Evolutionary conservation across 2,888 invertebrate species (phyloP), one percentile per base, ranked within the genome.

Genomic region (Sycophila texana): DNA sequence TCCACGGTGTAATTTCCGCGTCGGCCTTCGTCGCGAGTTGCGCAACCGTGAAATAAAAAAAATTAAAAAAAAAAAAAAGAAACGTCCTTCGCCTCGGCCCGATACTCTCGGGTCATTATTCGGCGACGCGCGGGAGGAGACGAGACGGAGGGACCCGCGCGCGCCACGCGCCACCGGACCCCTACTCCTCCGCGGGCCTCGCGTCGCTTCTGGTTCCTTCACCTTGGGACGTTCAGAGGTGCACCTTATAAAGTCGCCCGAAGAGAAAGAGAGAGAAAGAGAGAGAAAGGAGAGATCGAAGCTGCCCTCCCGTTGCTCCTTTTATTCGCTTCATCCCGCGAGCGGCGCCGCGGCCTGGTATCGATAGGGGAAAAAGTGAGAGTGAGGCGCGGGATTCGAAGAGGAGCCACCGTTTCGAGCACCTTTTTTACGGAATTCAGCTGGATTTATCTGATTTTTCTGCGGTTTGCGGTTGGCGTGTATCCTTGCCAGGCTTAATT

Each of bases 131-230:
- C 3, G 60, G 51, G 53, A 26, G 55, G 30, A 57, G 39, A 60
- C 73, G 77, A 63, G 77, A 14, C 30, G 81, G 77, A 78, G 83
- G 80, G 83, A 83, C 84, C 39, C 5, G 80, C 81, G 79, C 75
- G 84, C 86, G 88, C 88, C 88, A 88, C 88, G 88, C 88, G 88
- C 88, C 88, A 87, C 82, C 83, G 73, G 84, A 83, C 87, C 88
- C 77, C 77, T 77, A 77, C 77, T 57, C 26, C 87, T 74, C 39
- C 70, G 61, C 71, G 16, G 16, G 30, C 10, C 79, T 55, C 68
- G 68, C 47, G 67, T 26, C 30, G 49, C 39, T 39, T 51, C 68
- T 61, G 60, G 75, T 75, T 75, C 75, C 61, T 67, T 75, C 75
- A 75, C 75, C 75, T 75, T 75, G 75, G 68, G 75, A 49, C 60